Base-by-base conservation (phyloP, 1,140 invertebrate genomes). In the Riptortus pedestris region DNA sequence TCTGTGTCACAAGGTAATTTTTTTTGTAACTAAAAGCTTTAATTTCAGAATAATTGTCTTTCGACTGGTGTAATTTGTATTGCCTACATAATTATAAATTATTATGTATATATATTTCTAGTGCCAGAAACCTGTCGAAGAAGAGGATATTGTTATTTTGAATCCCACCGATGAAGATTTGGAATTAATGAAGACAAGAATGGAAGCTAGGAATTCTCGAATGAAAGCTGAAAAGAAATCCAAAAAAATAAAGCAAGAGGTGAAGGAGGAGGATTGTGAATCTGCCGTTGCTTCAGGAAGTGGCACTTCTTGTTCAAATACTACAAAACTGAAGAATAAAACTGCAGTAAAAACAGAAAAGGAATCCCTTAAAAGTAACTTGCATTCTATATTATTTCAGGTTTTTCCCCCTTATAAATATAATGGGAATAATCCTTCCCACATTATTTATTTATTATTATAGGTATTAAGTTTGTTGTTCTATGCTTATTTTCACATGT, bases 161-260 rank as follows among this genome's bases (percentile, higher is more conserved):
- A 93, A 97, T 80, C 88, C 89, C 51, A 83, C 79, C 28, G 88
- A 87, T 26, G 88, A 91, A 58, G 88, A 95, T 71, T 71, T 91
- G 43, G 79, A 84, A 67, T 63, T 78, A 29, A 83, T 91, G 76
- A 78, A 79, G 68, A 76, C 78, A 29, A 84, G 84, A 72, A 81
- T 88, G 75, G 73, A 79, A 47, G 70, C 79, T 48, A 78, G 91
- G 18, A 78, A 85, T 68, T 74, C 78, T 52, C 81, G 75, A 69
- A 78, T 81, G 2, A 93, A 91, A 57, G 45, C 57, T 2, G 51
- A 65, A 27, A 68, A 63, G 45, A 64, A 68, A 62, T 60, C 63
- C 1, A 66, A 65, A 28, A 66, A 68, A 63, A 55, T 55, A 2
- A 55, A 55, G 24, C 45, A 66, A 62, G 61, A 26, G 12, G 16